A percentile compares a stretch with the other conserved stretches of the same genome.
These are phyloP conservation scores for Elephantulus edwardii DNA, from an alignment of 2,113 vertebrate genomes.

Conservation along the genomic window DNA sequence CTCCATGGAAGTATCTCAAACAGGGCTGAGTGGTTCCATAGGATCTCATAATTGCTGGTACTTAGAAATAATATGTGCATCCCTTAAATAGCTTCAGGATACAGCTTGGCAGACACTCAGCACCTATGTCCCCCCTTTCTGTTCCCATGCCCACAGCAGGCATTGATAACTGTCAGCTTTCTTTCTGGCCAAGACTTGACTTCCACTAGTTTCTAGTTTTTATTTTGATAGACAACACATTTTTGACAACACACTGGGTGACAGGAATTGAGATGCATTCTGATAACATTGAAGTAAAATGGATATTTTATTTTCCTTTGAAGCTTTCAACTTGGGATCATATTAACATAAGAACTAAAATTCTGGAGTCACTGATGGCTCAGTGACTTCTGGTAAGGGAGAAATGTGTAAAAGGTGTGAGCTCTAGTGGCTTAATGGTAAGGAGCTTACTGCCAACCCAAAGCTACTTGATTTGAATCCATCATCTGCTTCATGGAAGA, in stretches of 20 bases:
- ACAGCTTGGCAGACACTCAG: not conserved
- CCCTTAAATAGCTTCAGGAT: not conserved
- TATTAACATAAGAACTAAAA: not conserved
- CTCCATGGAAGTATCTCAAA: not conserved
- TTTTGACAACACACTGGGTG: not conserved
- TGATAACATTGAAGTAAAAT: not conserved
- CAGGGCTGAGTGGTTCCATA: not conserved
- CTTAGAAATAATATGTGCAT: not conserved
- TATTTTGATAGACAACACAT: not conserved
- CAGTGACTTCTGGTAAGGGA: not conserved
- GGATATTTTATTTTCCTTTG: not conserved
- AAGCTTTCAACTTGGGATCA: not conserved
- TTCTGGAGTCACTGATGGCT: not conserved
- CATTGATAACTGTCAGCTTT: not conserved
- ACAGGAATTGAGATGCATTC: not conserved
- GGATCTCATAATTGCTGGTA: not conserved
- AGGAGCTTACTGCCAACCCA: too few relatives aligned
- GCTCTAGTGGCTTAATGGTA: too few relatives aligned
- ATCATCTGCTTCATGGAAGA: too few relatives aligned
- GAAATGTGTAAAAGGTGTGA: not conserved
- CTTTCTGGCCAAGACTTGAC: not conserved
- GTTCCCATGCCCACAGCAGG: not conserved
- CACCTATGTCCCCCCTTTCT: not conserved
- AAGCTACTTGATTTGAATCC: too few relatives aligned
- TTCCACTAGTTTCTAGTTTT: too few relatives aligned